Evolutionary conservation across 2,888 invertebrate species (phyloP).

Genomic region (Lochmaea capreae): DNA sequence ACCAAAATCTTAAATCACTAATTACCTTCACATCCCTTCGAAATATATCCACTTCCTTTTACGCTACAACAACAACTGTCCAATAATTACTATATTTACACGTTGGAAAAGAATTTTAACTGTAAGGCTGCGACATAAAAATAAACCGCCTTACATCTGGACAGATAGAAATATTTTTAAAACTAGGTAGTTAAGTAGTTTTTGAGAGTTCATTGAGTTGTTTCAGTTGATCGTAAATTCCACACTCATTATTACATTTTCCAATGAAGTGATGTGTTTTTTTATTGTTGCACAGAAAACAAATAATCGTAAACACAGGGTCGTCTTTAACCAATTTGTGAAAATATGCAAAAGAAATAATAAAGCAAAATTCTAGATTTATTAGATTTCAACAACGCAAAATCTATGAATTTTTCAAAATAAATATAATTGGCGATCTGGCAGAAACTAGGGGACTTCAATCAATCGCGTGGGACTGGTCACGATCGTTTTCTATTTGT

Average conservation of each 20-base stretch:
- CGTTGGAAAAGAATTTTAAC: slow-evolving; percentile 10
- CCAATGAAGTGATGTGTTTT: background rate
- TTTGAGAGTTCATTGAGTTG: slow-evolving; percentile 19
- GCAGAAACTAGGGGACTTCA: too few relatives aligned
- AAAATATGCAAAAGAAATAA: too few relatives aligned
- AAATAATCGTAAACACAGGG: too few relatives aligned
- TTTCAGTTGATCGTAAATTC: slow-evolving; percentile 3
- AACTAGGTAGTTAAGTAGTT: slow-evolving; percentile 19
- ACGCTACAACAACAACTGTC: too few relatives aligned
- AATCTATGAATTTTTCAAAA: too few relatives aligned
- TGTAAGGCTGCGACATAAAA: slow-evolving; percentile 11
- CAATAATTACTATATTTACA: slow-evolving; percentile 3
- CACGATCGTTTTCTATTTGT: too few relatives aligned
- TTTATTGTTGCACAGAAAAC: background rate
- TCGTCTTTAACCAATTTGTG: too few relatives aligned
- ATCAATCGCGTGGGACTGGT: too few relatives aligned
- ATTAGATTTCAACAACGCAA: too few relatives aligned
- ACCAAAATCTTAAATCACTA: background rate
- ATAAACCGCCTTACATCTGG: slow-evolving; percentile 17
- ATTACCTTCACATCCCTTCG: background rate
- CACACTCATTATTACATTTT: background rate
- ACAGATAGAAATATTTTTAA: slow-evolving; percentile 23
- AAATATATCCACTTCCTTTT: slow-evolving; percentile 5
- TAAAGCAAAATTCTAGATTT: too few relatives aligned
- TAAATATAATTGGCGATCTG: too few relatives aligned